Base-by-base conservation (phyloP, 1,140 invertebrate genomes). In the Pseudachorutes palmiensis region DNA sequence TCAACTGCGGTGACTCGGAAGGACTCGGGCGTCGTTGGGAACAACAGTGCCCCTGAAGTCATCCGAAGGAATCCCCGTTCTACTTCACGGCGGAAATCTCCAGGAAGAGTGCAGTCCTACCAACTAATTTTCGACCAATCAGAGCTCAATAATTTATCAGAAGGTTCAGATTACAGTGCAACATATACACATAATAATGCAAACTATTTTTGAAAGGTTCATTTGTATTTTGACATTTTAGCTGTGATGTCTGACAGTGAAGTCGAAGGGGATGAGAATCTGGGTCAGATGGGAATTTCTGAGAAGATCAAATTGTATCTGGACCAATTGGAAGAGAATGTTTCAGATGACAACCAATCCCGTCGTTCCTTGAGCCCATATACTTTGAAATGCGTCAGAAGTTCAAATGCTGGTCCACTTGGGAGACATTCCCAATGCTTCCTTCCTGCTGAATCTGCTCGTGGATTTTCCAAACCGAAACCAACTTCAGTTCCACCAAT, bases 261-360 rank as follows among this genome's bases (percentile, higher is more conserved):
- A 30, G 45, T 51, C 16, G 62, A 65, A 24, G 33, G 55, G 28
- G 51, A 30, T 36, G 60, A 28, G 29, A 65, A 19, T 19, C n/a
- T 70, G 2, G 24, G 51, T 14, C 45, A 62, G 2, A 70, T 70
- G 59, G 45, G 60, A 26, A 67, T 70, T 32, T 64, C 64, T 2
- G 68, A 70, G 30, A 70, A 70, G 32, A 70, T 70, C 2, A 55
- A 63, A 22, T 22, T 66, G 31, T 70, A 66, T 62, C 60, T 70
- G 41, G 68, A 70, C 49, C 49, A 70, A 30, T 26, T 63, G 9
- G 5, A 63, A 36, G 32, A 63, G 3, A 5, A 2, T 12, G 5
- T 14, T 36, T 9, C 16, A 14, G 31, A 26, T 14, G 31, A 41
- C 3, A 63, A 41, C 61, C 3, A 66, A 32, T 64, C 65, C 64